Percentiles rank a stretch among this genome's conserved stretches.
Conservation (phyloP, 2,888 invertebrate genomes). For the Allolobophora icterica region DNA sequence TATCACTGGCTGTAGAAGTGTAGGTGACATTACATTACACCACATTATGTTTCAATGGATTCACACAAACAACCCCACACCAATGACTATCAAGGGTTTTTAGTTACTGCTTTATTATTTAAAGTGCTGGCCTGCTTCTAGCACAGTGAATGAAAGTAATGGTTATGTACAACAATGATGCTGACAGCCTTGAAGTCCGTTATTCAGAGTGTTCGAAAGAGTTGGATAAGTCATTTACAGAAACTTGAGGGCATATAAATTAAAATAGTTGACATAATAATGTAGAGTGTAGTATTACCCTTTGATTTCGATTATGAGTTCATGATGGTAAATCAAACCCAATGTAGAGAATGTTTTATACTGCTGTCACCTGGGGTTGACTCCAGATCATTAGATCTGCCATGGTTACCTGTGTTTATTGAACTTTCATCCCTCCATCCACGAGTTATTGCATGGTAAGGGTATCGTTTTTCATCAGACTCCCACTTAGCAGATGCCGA, state of each 20-base stretch:
- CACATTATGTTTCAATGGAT: neutral
- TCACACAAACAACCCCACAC: neutral
- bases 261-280: no score
- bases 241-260: neutral
- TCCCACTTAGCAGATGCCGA: slow-evolving; percentile 3
- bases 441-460: neutral
- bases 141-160: neutral
- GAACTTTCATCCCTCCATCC: neutral
- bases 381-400: slow-evolving; percentile 11
- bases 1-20: no score
- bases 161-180: neutral
- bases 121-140: neutral
- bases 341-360: neutral
- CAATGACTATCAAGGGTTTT: neutral
- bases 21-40: neutral
- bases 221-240: neutral
- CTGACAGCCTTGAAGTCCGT: neutral
- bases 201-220: neutral
- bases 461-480: neutral
- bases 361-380: neutral
- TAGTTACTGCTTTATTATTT: neutral
- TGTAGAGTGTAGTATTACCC: neutral
- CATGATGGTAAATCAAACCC: neutral
- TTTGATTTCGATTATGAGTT: neutral
- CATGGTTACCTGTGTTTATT: neutral